Base-by-base conservation (phyloP, 1,140 invertebrate genomes). In the Neomicropteryx cornuta region DNA sequence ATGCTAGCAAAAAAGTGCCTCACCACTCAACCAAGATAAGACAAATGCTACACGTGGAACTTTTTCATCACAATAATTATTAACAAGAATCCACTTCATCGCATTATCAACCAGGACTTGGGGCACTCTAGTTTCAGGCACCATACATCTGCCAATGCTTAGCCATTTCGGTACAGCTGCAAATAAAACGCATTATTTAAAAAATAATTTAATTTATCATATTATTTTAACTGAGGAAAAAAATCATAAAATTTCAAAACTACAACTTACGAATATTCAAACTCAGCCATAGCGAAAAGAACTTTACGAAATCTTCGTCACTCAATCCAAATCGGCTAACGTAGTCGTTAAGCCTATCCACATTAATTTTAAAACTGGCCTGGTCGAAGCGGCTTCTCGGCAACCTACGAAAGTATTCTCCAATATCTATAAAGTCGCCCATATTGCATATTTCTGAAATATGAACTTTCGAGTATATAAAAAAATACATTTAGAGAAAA, bases 11-110 rank as follows among this genome's bases (percentile, higher is more conserved):
- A 24, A 42, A 21, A 20, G 18, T 14, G 22, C 46, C 27, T 39
- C 50, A 66, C 65, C 65, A 48, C 57, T 63, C 3, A 68, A 45
- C 65, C 63, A 68, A 35, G 62, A 56, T 5, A 68, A 45, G n/a
- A 61, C 37, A 44, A 58, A 60, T 1, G 45, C 48, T 23, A 60
- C 52, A 54, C 57, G 22, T 56, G 46, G 39, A 49, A 52, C 33
- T 44, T 53, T n/a, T 38, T 51, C 33, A 49, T 50, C 32, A 48
- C 51, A 27, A 50, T 45, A 33, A 47, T 53, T 52, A 42, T 61
- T 62, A 31, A 51, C 55, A 17, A 64, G 49, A 4, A 65, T 46
- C 65, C 65, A 68, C 20, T 53, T 48, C 5, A 66, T 43, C 2
- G 55, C 48, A 46, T 58, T 58, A 10, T 60, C 53, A n/a, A 68